Base-by-base conservation (phyloP, 2,888 invertebrate species). In the Abscondita cerata region DNA sequence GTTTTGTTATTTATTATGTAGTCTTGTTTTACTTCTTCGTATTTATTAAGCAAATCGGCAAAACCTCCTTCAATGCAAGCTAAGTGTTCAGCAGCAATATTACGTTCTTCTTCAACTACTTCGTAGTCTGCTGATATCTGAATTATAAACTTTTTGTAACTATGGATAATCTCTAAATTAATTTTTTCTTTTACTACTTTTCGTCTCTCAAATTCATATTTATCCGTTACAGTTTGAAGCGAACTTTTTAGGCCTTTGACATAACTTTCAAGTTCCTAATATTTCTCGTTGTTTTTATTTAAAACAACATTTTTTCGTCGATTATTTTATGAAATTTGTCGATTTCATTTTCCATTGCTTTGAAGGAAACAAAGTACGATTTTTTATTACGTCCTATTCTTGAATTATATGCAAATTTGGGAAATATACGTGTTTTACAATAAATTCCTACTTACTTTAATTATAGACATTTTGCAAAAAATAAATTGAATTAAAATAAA, bases 1-100 rank as follows among this genome's bases (percentile, higher is more conserved):
- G n/a, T n/a, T n/a, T n/a, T n/a, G n/a, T n/a, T n/a, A n/a, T n/a
- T n/a, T n/a, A n/a, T n/a, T n/a, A n/a, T n/a, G n/a, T n/a, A n/a
- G n/a, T n/a, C n/a, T n/a, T n/a, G n/a, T 66, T 76, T 78, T 0
- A 78, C 70, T 46, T 73, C 72, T 58, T 76, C 75, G 62, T 75
- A 79, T 59, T 78, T 78, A 13, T 72, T 69, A 11, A 77, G 50
- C 5, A 80, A 62, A 46, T 76, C 75, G n/a, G 70, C 64, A 59
- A 76, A 78, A 18, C 78, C 72, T 5, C 52, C 50, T 63, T 79
- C 77, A 18, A 80, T 61, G 63, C 77, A 76, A 1, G 71, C 67
- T 16, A 76, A 62, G 66, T 79, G 76, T 9, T 62, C 59, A 36
- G 63, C 56, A 1, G 70, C 63, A 8, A 69, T 55, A 15, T 72